Conservation (phyloP, 1,140 invertebrate species). For the Bombus pyrosoma region DNA sequence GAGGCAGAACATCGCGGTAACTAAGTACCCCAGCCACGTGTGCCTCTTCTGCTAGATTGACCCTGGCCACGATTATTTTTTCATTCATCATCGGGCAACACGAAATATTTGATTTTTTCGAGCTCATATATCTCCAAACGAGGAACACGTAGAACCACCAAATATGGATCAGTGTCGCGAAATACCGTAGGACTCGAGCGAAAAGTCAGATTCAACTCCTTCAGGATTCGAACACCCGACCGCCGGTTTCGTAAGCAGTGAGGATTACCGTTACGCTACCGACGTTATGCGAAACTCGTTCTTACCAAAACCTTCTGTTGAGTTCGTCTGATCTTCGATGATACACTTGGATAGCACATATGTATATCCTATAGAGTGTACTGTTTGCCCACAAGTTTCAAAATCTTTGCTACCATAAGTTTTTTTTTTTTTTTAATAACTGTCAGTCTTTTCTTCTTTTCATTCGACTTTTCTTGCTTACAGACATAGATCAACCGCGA, state of each 20-base stretch:
- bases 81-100: slow-evolving; percentile 40
- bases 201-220: not conserved
- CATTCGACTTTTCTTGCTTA: not conserved
- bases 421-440: too few relatives aligned
- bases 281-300: slow-evolving; percentile 9
- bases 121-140: too few relatives aligned
- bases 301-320: not conserved
- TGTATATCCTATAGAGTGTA: too few relatives aligned
- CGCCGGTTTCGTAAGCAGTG: slow-evolving; percentile 38
- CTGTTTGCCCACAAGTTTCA: too few relatives aligned
- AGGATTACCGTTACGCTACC: slow-evolving; percentile 47
- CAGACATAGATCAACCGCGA: not conserved
- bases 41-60: slow-evolving; percentile 64
- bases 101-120: not conserved
- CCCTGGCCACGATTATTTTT: slow-evolving; percentile 37
- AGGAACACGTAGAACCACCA: not conserved
- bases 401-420: too few relatives aligned
- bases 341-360: not conserved
- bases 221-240: slow-evolving; percentile 52
- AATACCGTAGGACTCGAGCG: not conserved
- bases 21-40: slow-evolving; percentile 53
- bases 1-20: slow-evolving; percentile 52
- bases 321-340: not conserved
- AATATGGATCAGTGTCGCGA: not conserved
- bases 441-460: too few relatives aligned